Base-by-base conservation (phyloP, 2,113 vertebrate species). In the Balaenoptera acutorostrata region DNA sequence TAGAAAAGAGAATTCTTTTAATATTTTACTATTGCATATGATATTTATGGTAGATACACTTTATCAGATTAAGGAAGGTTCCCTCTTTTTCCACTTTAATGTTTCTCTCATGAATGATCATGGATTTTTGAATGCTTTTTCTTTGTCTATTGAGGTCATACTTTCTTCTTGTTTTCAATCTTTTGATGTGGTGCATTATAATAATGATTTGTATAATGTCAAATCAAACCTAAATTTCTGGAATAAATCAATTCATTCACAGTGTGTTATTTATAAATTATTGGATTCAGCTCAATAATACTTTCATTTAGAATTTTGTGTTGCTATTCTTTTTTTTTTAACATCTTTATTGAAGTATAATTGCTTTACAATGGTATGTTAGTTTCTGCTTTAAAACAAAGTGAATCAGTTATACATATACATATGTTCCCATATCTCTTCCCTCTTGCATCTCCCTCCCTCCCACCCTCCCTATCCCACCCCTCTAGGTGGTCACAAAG, bases 1-100 rank as follows among this genome's bases (percentile, higher is more conserved):
- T 52, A 75, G 41, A 93, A 90, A 95, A 96, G 55, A 88, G 11
- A 81, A 96, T 44, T 25, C 44, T 46, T 90, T 95, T 77, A 59
- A 52, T 68, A n/a, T 87, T 78, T 84, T 14, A 57, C n/a, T 41
- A 57, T 63, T 92, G 9, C 13, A 8, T 66, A 41, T 84, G 15
- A 68, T 85, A 69, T 81, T 74, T 59, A 55, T 59, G 33, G 13
- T 74, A 88, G 55, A 66, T 88, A 83, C 10, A 89, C 6, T 88
- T 77, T 59, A 44, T 41, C n/a, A 84, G 27, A 89, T 78, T 59
- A 88, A 63, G 25, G 23, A 36, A 49, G 8, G 29, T 95, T 74
- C 23, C 39, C 15, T 96, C 18, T 90, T 23, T 64, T 85, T 20
- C 29, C 12, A 86, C 23, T 89, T 78, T 64, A 83, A 63, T 12